These are phyloP conservation scores for Prionchulus punctatus DNA, from an alignment of 2,888 invertebrate genomes.

Conservation along the genomic window DNA sequence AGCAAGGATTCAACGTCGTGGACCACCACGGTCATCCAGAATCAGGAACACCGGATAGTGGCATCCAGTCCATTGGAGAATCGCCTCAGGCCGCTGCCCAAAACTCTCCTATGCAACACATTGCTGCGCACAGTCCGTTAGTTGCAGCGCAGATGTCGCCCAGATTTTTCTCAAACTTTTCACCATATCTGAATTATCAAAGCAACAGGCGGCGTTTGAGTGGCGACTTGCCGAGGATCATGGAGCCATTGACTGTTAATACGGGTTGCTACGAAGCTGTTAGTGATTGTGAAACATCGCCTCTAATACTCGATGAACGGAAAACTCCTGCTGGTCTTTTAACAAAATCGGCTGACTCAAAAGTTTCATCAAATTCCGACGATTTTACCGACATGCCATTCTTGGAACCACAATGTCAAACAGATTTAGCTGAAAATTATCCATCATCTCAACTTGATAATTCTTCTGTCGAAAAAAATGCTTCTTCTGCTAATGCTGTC, in stretches of 20 bases:
- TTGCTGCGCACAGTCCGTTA: neutral
- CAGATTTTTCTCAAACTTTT: no score
- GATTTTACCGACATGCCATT: neutral
- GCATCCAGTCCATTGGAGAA: slow-evolving; percentile 26
- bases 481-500: no score
- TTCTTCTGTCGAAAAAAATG: no score
- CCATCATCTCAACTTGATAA: no score
- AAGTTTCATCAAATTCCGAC: neutral
- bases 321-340: neutral
- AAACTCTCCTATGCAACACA: neutral
- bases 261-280: neutral
- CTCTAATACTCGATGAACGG: neutral
- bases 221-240: no score
- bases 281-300: neutral
- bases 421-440: no score
- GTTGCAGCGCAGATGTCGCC: no score
- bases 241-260: neutral
- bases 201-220: no score
- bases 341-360: no score
- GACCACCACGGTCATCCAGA: neutral
- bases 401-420: no score
- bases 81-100: slow-evolving; percentile 15
- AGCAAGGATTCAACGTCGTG: neutral
- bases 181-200: no score
- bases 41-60: slow-evolving; percentile 24